Conservation (phyloP, 1,140 invertebrate species). For the Diachasma alloeum region DNA sequence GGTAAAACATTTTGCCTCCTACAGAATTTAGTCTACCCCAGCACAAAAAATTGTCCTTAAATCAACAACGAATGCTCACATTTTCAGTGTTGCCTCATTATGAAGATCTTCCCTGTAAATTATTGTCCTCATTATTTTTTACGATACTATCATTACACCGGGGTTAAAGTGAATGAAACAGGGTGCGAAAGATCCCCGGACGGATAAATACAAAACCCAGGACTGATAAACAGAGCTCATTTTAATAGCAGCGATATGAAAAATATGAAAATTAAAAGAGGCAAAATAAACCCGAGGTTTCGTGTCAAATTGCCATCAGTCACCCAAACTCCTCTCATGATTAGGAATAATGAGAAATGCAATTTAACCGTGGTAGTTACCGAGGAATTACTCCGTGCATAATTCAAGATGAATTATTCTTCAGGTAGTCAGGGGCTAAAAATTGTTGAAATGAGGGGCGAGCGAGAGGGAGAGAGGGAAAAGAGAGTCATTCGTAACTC, state of each 20-base stretch:
- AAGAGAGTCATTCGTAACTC: not conserved
- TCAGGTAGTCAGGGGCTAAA: not conserved
- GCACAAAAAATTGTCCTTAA: no score
- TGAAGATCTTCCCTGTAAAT: not conserved
- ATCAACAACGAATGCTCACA: no score
- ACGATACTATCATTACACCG: not conserved
- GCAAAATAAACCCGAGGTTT: not conserved
- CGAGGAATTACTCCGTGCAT: not conserved
- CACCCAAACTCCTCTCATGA: not conserved
- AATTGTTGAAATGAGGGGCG: not conserved
- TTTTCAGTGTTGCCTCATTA: no score
- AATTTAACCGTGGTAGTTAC: not conserved
- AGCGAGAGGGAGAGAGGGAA: no score
- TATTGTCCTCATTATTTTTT: not conserved
- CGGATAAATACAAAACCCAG: not conserved
- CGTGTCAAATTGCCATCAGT: not conserved
- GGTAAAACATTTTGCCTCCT: no score
- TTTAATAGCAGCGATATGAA: not conserved
- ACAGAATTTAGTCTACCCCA: no score
- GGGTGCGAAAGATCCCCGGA: not conserved
- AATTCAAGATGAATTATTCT: not conserved
- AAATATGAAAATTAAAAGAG: not conserved
- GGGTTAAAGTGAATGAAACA: not conserved
- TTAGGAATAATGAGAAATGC: not conserved
- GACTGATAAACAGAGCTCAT: not conserved